These are phyloP conservation scores for Halcyon chelicuti DNA, from an alignment of 2,797 vertebrate genomes.

Conservation along the genomic window DNA sequence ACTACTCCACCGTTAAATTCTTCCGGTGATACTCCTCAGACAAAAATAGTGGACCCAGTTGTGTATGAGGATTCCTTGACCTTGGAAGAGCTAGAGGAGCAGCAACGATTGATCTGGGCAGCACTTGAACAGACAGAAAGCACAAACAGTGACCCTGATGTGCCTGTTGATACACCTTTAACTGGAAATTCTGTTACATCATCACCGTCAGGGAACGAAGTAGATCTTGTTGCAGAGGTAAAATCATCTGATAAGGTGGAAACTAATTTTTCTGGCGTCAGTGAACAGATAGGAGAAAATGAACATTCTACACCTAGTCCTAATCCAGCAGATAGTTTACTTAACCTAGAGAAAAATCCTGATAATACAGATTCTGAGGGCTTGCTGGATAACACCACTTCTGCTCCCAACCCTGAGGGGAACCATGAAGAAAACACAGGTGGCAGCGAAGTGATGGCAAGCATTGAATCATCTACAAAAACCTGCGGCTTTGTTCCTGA, in stretches of 20 bases:
- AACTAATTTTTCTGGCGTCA: not conserved
- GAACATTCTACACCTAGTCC: not conserved
- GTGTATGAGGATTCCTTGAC: conserved; percentile 89
- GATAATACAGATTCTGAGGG: not conserved
- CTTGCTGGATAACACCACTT: not conserved
- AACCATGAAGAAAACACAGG: not conserved
- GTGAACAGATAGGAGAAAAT: not conserved
- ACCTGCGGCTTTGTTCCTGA: conserved; percentile 84
- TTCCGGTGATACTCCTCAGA: conserved; percentile 70
- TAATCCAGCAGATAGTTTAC: not conserved
- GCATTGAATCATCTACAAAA: not conserved
- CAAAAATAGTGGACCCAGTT: conserved; percentile 71
- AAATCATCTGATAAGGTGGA: conserved; percentile 43
- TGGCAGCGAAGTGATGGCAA: not conserved
- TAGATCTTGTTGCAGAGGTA: conserved; percentile 69
- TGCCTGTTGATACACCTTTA: conserved; percentile 83
- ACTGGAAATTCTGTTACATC: conserved; percentile 85
- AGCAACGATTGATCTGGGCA: conserved; percentile 93
- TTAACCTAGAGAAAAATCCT: conserved; percentile 36
- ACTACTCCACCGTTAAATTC: conserved; percentile 84
- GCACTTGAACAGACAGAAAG: conserved; percentile 92
- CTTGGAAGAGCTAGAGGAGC: conserved; percentile 95
- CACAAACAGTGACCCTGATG: conserved; percentile 88
- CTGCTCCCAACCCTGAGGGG: not conserved
- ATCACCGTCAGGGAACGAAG: conserved; percentile 81